Percentiles rank a stretch among this genome's conserved stretches.
These are phyloP conservation scores for Chaetophractus vellerosus DNA, from an alignment of 2,797 vertebrate species.

Conservation along the genomic window DNA sequence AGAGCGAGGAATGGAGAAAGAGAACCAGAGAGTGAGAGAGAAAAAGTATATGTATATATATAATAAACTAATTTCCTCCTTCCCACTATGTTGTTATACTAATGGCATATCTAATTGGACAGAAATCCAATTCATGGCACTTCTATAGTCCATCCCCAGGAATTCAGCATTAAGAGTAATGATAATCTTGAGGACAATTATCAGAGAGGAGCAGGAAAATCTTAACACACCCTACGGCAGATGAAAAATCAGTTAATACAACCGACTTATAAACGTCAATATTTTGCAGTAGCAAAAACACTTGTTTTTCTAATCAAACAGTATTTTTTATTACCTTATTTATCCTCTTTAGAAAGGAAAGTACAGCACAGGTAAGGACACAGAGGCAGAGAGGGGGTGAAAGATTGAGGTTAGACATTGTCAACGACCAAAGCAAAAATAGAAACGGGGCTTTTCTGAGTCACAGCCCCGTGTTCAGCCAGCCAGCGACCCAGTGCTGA, in stretches of 20 bases:
- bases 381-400: slow-evolving; percentile 43
- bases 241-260: slow-evolving; percentile 5
- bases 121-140: slow-evolving; percentile 8
- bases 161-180: background rate
- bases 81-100: background rate
- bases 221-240: background rate
- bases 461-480: slow-evolving; percentile 63
- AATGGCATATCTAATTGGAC: slow-evolving; percentile 4
- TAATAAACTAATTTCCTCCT: background rate
- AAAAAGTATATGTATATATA: background rate
- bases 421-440: slow-evolving; percentile 69
- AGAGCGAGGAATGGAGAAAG: background rate
- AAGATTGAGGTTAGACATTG: slow-evolving; percentile 46
- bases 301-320: background rate
- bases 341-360: slow-evolving; percentile 9
- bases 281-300: background rate
- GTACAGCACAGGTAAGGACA: slow-evolving; percentile 41
- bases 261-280: background rate
- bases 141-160: slow-evolving; percentile 12
- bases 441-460: slow-evolving; percentile 68
- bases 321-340: background rate
- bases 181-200: slow-evolving; percentile 18
- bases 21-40: background rate
- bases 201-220: background rate
- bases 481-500: slow-evolving; percentile 42